Evolutionary conservation across 2,888 invertebrate species (phyloP), one percentile per base, ranked within the genome.

Genomic region (Torymus texanus): DNA sequence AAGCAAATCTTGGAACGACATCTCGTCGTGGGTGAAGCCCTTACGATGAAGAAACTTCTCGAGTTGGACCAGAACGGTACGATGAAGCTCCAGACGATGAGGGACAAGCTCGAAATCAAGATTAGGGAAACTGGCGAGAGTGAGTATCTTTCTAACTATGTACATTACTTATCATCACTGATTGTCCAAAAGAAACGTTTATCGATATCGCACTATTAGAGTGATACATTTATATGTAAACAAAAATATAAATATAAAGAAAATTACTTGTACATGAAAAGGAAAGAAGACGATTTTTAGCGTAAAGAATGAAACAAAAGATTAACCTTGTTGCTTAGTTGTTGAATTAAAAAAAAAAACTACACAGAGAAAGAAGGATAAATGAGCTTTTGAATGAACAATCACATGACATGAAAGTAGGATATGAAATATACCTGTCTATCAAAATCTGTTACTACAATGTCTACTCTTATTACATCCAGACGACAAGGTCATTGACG

Each of bases 1-100:
- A 94, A 93, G 84, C 94, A 95, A 90, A 95, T 97, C 84, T 91
- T 97, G 88, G 96, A 98, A 91, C 93, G 97, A 79, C 98, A 98
- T 91, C 92, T 98, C 83, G 94, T 98, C 62, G 94, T 97, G 81
- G 94, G 95, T 1, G 94, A 95, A 84, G 93, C 94, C n/a, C 95
- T 93, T 89, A 95, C 95, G 80, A 95, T 97, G 93, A 95, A 95
- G 80, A 94, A 95, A 87, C 91, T 96, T 82, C 94, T 94, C 87
- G 88, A 89, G 68, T 91, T 93, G 84, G 91, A 94, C 82, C 93
- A 93, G n/a, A 94, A 94, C 18, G 94, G 94, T 85, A 93, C 94
- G n/a, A 85, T 95, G 85, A 92, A 67, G 18, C 72, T 81, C 2
- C 71, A 29, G 18, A 56, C 92, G 94, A 83, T 93, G 96, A 85